Base-by-base conservation (phyloP, 1,140 invertebrate genomes). In the Brachionus paranguensis region DNA sequence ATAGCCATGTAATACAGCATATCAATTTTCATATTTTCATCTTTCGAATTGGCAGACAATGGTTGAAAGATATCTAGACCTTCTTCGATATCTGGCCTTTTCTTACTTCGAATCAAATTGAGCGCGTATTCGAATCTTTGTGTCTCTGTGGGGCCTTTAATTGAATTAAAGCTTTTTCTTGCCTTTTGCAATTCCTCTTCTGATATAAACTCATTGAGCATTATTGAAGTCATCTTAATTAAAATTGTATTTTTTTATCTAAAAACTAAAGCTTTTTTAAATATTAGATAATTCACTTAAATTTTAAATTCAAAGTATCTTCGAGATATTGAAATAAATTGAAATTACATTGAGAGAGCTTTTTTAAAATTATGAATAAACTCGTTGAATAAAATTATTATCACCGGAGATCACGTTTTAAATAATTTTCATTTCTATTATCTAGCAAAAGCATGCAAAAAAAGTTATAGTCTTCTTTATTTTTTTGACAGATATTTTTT, bases 11-110 rank as follows among this genome's bases (percentile, higher is more conserved):
- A 83, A 72, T 83, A 83, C 0, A 83, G 47, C 17, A 37, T 47
- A 72, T 83, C 81, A 5, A 64, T 27, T 72, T 83, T 83, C 27
- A 70, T 70, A 53, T 83, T 72, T 33, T 83, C 60, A 60, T 83
- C 50, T 68, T 55, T 47, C 11, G 64, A 70, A 11, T 45, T 83
- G 27, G 60, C 29, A 53, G 45, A 83, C 14, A 83, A 17, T n/a
- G 17, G 17, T 50, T 83, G 64, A 72, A 83, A 70, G 2, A 83
- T 17, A 2, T 70, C 24, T 8, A 83, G 10, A 0, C 81, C 81
- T 83, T 83, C 81, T 47, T 72, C 68, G 4, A 83, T 72, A 7
- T 29, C 43, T 24, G 37, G 12, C 17, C 24, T 41, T 3, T 12
- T 53, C 14, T 68, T 81, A 27, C 78, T 81, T n/a, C 78, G 14